Conservation (phyloP, 2,888 invertebrate species). For the Teinopalpus imperialis region DNA sequence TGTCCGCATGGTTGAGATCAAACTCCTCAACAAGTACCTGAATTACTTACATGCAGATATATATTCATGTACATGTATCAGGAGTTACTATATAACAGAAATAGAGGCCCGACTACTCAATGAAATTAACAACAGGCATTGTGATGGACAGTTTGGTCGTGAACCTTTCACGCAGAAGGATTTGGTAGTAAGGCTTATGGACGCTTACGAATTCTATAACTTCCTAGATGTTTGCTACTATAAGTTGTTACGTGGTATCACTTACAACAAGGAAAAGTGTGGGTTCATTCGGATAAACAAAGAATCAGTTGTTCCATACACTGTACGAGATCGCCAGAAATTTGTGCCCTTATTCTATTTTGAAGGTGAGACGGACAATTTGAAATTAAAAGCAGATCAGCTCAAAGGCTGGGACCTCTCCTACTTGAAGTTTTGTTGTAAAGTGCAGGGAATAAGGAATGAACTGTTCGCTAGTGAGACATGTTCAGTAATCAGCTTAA, state of each 20-base stretch:
- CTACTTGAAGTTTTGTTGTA: slow-evolving; percentile 96
- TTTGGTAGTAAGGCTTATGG: slow-evolving; percentile 92
- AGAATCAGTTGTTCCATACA: slow-evolving; percentile 96
- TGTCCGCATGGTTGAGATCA: slow-evolving; percentile 96
- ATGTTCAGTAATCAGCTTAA: slow-evolving; percentile 94
- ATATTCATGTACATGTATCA: slow-evolving; percentile 94
- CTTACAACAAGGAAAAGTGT: slow-evolving; percentile 89
- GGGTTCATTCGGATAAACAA: slow-evolving; percentile 96
- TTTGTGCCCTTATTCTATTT: slow-evolving; percentile 95
- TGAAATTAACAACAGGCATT: slow-evolving; percentile 96
- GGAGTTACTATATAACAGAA: slow-evolving; percentile 96
- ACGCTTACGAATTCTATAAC: slow-evolving; percentile 94
- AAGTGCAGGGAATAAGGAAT: slow-evolving; percentile 95
- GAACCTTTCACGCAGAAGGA: slow-evolving; percentile 94
- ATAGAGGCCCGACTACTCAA: slow-evolving; percentile 94
- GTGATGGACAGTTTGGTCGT: slow-evolving; percentile 94
- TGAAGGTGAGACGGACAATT: slow-evolving; percentile 95
- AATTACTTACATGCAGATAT: slow-evolving; percentile 94
- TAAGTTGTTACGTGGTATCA: slow-evolving; percentile 88
- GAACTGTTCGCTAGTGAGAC: slow-evolving; percentile 95
- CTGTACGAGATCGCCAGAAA: slow-evolving; percentile 90
- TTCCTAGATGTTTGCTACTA: slow-evolving; percentile 95
- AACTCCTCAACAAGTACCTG: slow-evolving; percentile 93
- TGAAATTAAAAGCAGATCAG: slow-evolving; percentile 92
- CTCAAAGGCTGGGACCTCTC: slow-evolving; percentile 96